Evolutionary conservation across 2,888 invertebrate genomes (phyloP), one percentile per base, ranked within the genome.

Genomic region (Crematogaster levior): DNA sequence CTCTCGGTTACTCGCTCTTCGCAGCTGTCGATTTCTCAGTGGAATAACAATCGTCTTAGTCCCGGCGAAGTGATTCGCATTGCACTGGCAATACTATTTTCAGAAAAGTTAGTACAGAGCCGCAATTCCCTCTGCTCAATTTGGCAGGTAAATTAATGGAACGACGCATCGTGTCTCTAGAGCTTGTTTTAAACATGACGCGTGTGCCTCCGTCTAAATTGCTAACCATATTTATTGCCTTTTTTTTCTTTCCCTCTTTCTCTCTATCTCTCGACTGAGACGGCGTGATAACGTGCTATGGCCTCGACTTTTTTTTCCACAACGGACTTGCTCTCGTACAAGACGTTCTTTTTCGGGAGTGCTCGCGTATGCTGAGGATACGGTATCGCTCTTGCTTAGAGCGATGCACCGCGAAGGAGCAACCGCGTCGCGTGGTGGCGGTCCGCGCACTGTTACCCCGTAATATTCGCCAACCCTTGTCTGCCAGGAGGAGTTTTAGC

Each of bases 361-460:
- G 15, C 1, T 53, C 40, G 53, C 53, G 77, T 27, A 53, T 24
- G 65, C 21, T 56, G 65, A 15, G 27, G 21, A 15, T 70, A n/a
- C 6, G 34, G n/a, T 73, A 43, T 81, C 34, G n/a, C 51, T 37
- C 21, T 63, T n/a, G 34, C 56, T 48, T 34, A 40, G 37, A 63
- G 60, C 65, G 63, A 72, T 34, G 56, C 48, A n/a, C 53, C 34
- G 83, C 74, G 82, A 70, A 74, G 85, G 84, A 89, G 89, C 89
- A 92, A 91, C 92, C 93, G 92, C 93, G 89, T 92, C 92, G 92
- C 92, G 92, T 92, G 93, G 88, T 90, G 89, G 92, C 93, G 92
- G 90, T 89, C 83, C 93, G 93, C 93, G 91, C 88, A 93, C 93
- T 93, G 93, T 91, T 89, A 81, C 88, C 84, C 84, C 77, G 87